Evolutionary conservation across 2,113 vertebrate species (phyloP), one percentile per base, ranked within the genome.

Genomic region (Speoplatyrhinus poulsoni): DNA sequence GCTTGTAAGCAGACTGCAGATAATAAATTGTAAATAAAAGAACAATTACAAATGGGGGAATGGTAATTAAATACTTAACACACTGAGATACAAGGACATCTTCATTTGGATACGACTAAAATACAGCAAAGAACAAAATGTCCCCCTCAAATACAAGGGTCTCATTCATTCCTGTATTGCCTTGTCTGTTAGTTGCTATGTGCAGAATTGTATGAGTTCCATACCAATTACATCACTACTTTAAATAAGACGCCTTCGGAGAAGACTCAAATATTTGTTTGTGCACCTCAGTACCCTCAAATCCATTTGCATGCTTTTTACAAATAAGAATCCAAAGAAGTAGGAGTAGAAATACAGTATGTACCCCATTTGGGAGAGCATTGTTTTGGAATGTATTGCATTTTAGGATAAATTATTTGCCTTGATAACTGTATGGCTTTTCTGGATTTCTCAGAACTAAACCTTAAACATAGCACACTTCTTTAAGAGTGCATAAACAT

Each of bases 171-270:
- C 74, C 32, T 49, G 62, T 66, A 75, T 73, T 68, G 69, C 78
- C 77, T 78, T 80, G 79, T 87, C 84, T 88, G 84, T 68, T 50
- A 62, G 69, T 77, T 76, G 77, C 73, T 64, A 67, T 57, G 66
- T 79, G 54, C 80, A 73, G 56, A 62, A 69, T 26, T 83, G 76
- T 77, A 62, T 41, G 82, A 89, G 87, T 92, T 90, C 89, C 90
- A 85, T 36, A 68, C 61, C 9, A 54, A 83, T 92, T 85, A 92
- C 86, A 90, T 93, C 89, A 93, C 71, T 59, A 12, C 77, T 79
- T 82, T 79, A 80, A 85, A 87, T 81, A 83, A 80, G 66, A 74
- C 64, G 75, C 74, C 69, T 76, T 76, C 49, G 62, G 79, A 26
- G 26, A 26, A 2, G 26, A 76, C 69, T 77, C 73, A 66, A 60